A percentile compares a stretch with the other conserved stretches of the same genome.
phyloP scores from a whole-genome alignment of 2,113 vertebrate species.

The Anas platyrhynchos region DNA sequence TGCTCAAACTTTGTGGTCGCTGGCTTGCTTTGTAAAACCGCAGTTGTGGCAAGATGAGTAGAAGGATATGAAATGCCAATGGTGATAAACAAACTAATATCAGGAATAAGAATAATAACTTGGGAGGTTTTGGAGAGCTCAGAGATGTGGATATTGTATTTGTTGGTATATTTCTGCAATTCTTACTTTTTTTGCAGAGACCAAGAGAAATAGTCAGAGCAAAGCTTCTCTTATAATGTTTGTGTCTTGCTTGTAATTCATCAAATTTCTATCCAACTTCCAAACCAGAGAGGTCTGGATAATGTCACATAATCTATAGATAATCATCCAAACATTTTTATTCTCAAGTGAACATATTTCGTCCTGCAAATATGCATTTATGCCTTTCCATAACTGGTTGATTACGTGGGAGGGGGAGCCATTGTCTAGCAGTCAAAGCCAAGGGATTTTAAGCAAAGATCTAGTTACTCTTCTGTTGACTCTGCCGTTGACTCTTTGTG shows the following conservation, averaged over 20 bases:
- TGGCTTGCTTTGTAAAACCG: not conserved
- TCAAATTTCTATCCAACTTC: slow-evolving; percentile 49
- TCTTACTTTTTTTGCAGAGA: not conserved
- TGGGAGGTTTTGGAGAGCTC: not conserved
- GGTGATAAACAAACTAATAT: not conserved
- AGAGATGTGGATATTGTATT: not conserved
- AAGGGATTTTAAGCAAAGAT: slow-evolving; percentile 57
- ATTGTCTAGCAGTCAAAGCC: slow-evolving; percentile 70
- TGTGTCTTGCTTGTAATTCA: slow-evolving; percentile 44
- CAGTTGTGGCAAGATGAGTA: not conserved
- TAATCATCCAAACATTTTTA: slow-evolving; percentile 55
- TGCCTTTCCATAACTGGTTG: slow-evolving; percentile 60
- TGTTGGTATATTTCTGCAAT: not conserved
- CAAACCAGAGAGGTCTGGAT: slow-evolving; percentile 43
- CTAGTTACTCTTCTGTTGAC: slow-evolving; percentile 57
- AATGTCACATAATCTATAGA: slow-evolving; percentile 59
- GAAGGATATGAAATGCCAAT: not conserved
- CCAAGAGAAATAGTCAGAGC: not conserved
- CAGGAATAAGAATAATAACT: not conserved
- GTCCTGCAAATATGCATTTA: slow-evolving; percentile 46
- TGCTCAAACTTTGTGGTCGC: not conserved
- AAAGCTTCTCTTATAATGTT: slow-evolving; percentile 19
- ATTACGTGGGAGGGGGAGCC: slow-evolving; percentile 67
- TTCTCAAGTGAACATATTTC: slow-evolving; percentile 52
- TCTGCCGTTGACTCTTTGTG: slow-evolving; percentile 57